A percentile compares a stretch with the other conserved stretches of the same genome.
These are phyloP conservation scores for Iselma pallidipennis DNA, from an alignment of 2,888 invertebrate species.

Conservation along the genomic window DNA sequence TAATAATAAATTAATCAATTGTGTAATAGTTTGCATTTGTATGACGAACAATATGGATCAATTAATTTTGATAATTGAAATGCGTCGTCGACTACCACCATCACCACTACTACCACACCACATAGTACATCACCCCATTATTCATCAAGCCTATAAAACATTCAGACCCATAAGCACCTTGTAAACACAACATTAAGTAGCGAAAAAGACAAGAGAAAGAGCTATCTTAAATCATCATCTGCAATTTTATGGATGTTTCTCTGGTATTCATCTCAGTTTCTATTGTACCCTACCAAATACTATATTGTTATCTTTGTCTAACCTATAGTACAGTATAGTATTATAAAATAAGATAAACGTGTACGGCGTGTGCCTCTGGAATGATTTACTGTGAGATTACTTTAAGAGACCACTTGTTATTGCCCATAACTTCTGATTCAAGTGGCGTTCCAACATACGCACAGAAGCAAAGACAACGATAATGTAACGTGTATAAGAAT, in stretches of 20 bases:
- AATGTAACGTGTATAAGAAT: conserved; percentile 22
- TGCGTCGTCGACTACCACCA: conserved; percentile 20
- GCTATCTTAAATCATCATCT: conserved; percentile 56
- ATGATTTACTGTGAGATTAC: conserved; percentile 57
- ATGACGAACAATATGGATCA: no score
- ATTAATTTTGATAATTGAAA: conserved; percentile 42
- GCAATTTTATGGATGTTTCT: conserved; percentile 55
- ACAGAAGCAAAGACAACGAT: conserved; percentile 11
- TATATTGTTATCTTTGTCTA: conserved; percentile 30
- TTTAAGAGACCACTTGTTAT: conserved; percentile 58
- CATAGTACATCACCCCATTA: conserved; percentile 25
- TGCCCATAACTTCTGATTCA: conserved; percentile 57
- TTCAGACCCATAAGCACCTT: conserved; percentile 43
- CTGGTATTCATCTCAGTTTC: conserved; percentile 45
- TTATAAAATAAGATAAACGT: conserved; percentile 44
- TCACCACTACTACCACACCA: conserved; percentile 24
- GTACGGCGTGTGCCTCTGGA: conserved; percentile 49
- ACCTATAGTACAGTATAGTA: conserved; percentile 25
- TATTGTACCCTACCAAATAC: conserved; percentile 40
- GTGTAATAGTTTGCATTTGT: neutral
- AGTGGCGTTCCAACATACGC: conserved; percentile 47
- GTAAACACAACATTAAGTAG: conserved; percentile 54
- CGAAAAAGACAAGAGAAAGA: conserved; percentile 50
- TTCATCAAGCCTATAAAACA: conserved; percentile 17
- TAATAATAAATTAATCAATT: neutral